Conservation (phyloP, 2,888 invertebrate genomes). For the Rhagonycha lutea region DNA sequence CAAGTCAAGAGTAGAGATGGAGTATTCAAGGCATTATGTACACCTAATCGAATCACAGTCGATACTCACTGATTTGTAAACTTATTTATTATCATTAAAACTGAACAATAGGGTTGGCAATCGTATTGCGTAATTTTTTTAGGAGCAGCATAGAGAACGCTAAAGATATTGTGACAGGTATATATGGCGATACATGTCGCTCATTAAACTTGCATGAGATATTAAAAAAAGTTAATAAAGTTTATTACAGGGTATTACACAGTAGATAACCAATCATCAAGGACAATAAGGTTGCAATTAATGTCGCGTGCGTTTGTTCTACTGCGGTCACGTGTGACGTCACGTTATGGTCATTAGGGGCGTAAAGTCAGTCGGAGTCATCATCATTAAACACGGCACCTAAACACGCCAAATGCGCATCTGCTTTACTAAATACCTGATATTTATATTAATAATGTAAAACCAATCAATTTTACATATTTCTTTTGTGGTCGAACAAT, state of each 20-base stretch:
- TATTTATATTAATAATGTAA: slow-evolving; percentile 19
- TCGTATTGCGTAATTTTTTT: not conserved
- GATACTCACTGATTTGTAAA: slow-evolving; percentile 47
- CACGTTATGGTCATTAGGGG: slow-evolving; percentile 38
- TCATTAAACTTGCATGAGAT: not conserved
- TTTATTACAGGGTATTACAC: not conserved
- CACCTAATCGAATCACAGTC: slow-evolving; percentile 47
- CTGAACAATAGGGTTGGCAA: not conserved
- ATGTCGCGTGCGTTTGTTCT: slow-evolving; percentile 16
- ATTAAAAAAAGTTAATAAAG: not conserved
- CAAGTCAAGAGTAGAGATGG: slow-evolving; percentile 48
- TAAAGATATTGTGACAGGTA: not conserved
- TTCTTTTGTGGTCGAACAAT: not conserved
- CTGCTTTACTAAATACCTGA: slow-evolving; percentile 32
- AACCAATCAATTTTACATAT: not conserved
- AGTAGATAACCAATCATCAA: slow-evolving; percentile 7
- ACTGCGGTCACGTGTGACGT: slow-evolving; percentile 32
- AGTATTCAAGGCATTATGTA: slow-evolving; percentile 36
- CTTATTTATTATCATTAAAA: slow-evolving; percentile 46
- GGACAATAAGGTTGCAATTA: slow-evolving; percentile 24
- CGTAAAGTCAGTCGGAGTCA: slow-evolving; percentile 39
- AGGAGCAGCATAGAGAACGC: not conserved
- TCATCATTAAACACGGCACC: slow-evolving; percentile 32
- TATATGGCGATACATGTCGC: not conserved
- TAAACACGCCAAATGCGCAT: slow-evolving; percentile 37